Evolutionary conservation across 2,113 vertebrate species (phyloP).

Genomic region (Alexandromys fortis): DNA sequence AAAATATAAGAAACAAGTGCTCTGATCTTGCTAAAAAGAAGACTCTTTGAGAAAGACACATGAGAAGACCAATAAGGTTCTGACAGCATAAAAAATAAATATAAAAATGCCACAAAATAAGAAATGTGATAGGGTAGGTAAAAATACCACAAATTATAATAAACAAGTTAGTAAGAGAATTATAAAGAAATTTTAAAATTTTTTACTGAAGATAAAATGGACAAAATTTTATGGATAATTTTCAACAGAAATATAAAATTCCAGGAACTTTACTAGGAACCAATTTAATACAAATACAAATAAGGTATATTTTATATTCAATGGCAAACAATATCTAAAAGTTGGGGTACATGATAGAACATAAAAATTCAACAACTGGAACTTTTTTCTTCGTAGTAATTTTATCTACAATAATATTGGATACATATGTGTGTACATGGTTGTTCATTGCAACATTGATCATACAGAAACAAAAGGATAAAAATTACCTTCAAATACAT

Average conservation of each 20-base stretch:
- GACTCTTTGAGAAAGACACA: slow-evolving; percentile 37
- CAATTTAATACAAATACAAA: slow-evolving; percentile 29
- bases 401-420: slow-evolving; percentile 37
- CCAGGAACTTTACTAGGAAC: slow-evolving; percentile 11
- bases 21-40: neutral
- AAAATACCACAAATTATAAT: slow-evolving; percentile 44
- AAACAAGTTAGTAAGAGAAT: neutral
- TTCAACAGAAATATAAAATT: slow-evolving; percentile 25
- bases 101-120: slow-evolving; percentile 32
- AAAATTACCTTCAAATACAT: neutral
- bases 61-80: slow-evolving; percentile 30
- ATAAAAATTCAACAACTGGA: slow-evolving; percentile 43
- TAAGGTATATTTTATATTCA: slow-evolving; percentile 31
- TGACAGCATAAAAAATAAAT: slow-evolving; percentile 60
- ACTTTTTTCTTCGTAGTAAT: slow-evolving; percentile 31
- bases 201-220: slow-evolving; percentile 22
- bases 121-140: neutral
- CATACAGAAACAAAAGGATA: slow-evolving; percentile 15
- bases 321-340: neutral
- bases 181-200: slow-evolving; percentile 47
- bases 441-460: slow-evolving; percentile 1
- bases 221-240: slow-evolving; percentile 14
- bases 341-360: neutral
- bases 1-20: slow-evolving; percentile 6
- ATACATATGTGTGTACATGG: neutral